Evolutionary conservation across 2,888 invertebrate species (phyloP), one percentile per base, ranked within the genome.

Genomic region (Ennomos fuscantarius): DNA sequence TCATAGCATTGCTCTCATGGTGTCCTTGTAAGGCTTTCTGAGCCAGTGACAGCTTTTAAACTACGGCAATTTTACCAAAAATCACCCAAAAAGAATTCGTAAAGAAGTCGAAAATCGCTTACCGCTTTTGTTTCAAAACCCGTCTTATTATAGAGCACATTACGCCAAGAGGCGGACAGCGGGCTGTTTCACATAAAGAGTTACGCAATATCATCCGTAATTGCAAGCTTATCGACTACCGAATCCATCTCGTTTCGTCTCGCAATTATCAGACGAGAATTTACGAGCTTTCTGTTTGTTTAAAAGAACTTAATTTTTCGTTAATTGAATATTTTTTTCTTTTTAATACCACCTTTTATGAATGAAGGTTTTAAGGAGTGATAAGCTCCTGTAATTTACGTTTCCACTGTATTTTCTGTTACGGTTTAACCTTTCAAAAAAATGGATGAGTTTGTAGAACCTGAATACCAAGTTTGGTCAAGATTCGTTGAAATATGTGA

Each of bases 181-280:
- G 45, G 36, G 34, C 32, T 39, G 55, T 72, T 70, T 70, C 68
- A 64, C 68, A 72, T 72, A 64, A 72, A 66, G 70, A 71, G 70
- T 78, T 76, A 69, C 66, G 68, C 67, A 78, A 75, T 49, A 53
- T 60, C 69, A 68, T 59, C 68, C 49, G 56, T 78, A 78, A 80
- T 79, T 78, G 69, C 76, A 67, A 69, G 66, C 69, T 73, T 73
- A 78, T 75, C 70, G 56, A 68, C 72, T 73, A 73, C 72, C 60
- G 72, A 70, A 73, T 69, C 56, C 71, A 69, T 70, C 68, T 63
- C 60, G 62, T 68, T 70, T 62, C 60, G 60, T 60, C 69, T 58
- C 47, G 62, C 68, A 71, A 69, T 73, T 70, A 72, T 67, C 66
- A 39, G 24, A 44, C 11, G 49, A 62, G 31, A 63, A 68, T 60